Base-by-base conservation (phyloP, 2,113 vertebrate genomes). In the Dasyornis broadbenti region DNA sequence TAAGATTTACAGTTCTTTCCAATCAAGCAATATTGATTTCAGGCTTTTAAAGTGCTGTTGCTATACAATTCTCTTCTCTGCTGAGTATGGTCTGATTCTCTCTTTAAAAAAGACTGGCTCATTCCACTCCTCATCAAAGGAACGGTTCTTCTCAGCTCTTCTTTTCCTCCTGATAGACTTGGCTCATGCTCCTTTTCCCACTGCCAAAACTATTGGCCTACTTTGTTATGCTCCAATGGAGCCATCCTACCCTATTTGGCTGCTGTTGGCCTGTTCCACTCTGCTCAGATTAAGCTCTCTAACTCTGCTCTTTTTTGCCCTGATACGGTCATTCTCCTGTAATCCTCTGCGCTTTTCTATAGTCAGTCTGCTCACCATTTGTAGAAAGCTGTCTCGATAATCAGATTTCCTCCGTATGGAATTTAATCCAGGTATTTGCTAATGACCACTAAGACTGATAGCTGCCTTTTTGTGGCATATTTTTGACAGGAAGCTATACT, bases 121-220 rank as follows among this genome's bases (percentile, higher is more conserved):
- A 31, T 91, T 95, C 70, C 66, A 35, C 49, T 87, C 52, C 86
- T 89, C 88, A 76, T 94, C 85, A 95, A 89, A 94, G 73, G 60
- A 86, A 47, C 66, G 37, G 60, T 89, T 97, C 85, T 90, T 90
- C 87, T 84, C 81, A 75, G 76, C 81, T 85, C 81, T 82, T 92
- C 82, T 85, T 94, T 95, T 77, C 27, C 82, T 73, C 71, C 79
- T 54, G 65, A 86, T 53, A 92, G 82, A 26, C 31, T 56, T 96
- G 94, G 93, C 95, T 96, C 30, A 21, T 15, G 15, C 24, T 86
- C 10, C 66, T 86, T 49, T 83, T 90, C 82, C 75, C 26, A 28
- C 59, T 93, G 95, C 96, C 96, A 97, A 79, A 35, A 31, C 84
- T 68, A 28, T n/a, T 95, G 94, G 75, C 89, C 92, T 95, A 94